Percentiles rank a stretch among this genome's conserved stretches.
These are phyloP conservation scores for Gallirallus australis DNA, from an alignment of 2,797 vertebrate genomes.

Conservation along the genomic window DNA sequence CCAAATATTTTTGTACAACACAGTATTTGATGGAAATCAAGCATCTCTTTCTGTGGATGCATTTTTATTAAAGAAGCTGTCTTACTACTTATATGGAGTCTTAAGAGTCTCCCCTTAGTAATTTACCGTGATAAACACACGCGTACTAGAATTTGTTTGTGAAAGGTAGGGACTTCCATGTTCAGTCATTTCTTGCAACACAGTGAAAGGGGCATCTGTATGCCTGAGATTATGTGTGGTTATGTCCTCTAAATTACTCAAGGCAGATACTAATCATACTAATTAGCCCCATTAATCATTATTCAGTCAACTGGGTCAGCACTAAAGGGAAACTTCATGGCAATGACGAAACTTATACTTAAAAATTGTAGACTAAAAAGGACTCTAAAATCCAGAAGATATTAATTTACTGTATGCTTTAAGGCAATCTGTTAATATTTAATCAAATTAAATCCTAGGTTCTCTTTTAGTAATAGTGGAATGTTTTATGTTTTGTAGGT, in stretches of 20 bases:
- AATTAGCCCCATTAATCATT: neutral
- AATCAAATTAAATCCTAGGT: neutral
- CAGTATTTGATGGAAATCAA: neutral
- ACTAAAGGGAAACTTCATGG: neutral
- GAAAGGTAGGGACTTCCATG: neutral
- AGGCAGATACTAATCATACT: neutral
- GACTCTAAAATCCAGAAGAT: neutral
- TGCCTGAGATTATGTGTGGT: neutral
- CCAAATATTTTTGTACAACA: neutral
- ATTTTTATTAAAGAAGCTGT: neutral
- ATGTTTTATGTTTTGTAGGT: neutral
- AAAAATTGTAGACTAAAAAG: neutral
- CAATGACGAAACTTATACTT: neutral
- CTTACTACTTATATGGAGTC: neutral
- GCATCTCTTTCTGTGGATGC: neutral
- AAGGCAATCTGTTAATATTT: neutral
- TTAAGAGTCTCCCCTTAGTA: neutral
- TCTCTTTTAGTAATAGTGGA: neutral
- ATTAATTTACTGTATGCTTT: neutral
- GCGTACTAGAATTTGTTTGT: neutral
- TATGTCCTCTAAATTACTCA: neutral
- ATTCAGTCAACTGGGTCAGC: neutral
- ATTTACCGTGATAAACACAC: neutral
- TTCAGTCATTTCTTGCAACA: neutral
- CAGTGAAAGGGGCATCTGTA: fast-evolving